Evolutionary conservation across 1,140 invertebrate species (phyloP).

Genomic region (Tribolium castaneum): DNA sequence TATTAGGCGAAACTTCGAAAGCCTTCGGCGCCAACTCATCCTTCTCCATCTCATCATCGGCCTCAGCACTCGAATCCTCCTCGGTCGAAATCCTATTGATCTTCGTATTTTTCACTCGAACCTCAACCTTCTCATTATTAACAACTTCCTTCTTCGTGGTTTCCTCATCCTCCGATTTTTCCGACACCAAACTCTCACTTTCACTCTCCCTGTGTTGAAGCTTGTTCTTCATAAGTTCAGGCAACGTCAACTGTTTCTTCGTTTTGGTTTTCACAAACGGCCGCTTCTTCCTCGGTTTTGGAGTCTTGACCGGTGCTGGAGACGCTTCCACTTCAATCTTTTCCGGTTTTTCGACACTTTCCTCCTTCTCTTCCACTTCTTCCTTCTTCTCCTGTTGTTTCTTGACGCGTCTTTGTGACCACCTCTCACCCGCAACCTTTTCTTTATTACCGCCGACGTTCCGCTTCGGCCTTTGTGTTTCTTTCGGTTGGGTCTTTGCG

Average conservation of each 20-base stretch:
- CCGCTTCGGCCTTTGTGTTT: conserved; percentile 37
- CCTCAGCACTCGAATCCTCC: conserved; percentile 72
- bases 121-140: conserved; percentile 59
- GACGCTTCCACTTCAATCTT: conserved; percentile 4
- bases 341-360: conserved; percentile 41
- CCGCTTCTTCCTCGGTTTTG: conserved; percentile 60
- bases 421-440: conserved; percentile 61
- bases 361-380: conserved; percentile 48
- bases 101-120: conserved; percentile 67
- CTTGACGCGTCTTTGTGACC: conserved; percentile 64
- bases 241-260: conserved; percentile 56
- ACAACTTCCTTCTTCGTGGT: conserved; percentile 60
- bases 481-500: neutral
- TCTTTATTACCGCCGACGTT: conserved; percentile 47
- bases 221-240: conserved; percentile 56
- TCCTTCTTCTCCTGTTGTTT: conserved; percentile 60
- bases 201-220: conserved; percentile 47
- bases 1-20: conserved; percentile 46
- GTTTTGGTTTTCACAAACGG: conserved; percentile 61
- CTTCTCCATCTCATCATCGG: conserved; percentile 73
- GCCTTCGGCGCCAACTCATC: conserved; percentile 64
- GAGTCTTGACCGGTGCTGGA: conserved; percentile 54
- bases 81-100: conserved; percentile 63
- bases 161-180: conserved; percentile 59
- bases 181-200: conserved; percentile 58